These are phyloP conservation scores for Anoncus sp. DNA, from an alignment of 2,888 invertebrate genomes.

Conservation along the genomic window DNA sequence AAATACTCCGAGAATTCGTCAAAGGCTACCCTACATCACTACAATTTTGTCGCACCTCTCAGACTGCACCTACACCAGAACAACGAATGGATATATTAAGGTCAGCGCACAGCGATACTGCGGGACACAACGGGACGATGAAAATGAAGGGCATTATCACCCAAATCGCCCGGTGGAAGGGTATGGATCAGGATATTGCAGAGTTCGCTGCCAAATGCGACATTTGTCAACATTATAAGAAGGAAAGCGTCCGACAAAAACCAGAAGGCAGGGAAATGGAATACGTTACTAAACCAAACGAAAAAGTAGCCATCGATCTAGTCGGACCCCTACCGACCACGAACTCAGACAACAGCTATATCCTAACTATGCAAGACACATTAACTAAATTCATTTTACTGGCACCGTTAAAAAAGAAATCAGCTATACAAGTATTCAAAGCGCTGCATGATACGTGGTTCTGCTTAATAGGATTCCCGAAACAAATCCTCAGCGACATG, in stretches of 20 bases:
- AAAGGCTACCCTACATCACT: constrained; percentile 3
- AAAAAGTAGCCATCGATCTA: no score
- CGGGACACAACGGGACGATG: constrained; percentile 30
- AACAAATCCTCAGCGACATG: constrained; percentile 33
- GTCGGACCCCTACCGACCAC: constrained; percentile 33
- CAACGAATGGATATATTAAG: constrained; percentile 24
- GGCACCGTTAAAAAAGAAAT: constrained; percentile 21
- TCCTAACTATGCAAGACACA: no score
- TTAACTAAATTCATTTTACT: constrained; percentile 39
- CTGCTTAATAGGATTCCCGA: constrained; percentile 35
- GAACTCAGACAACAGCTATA: constrained; percentile 25
- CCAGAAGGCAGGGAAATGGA: no score
- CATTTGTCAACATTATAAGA: no score
- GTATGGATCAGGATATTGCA: constrained; percentile 34
- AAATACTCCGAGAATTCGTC: constrained; percentile 19
- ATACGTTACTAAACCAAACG: constrained; percentile 29
- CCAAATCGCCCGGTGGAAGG: constrained; percentile 33
- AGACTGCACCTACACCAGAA: constrained; percentile 12
- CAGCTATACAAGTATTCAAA: constrained; percentile 16
- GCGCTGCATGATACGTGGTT: constrained; percentile 39
- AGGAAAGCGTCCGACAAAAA: no score
- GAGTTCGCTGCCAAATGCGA: no score
- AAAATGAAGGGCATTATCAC: constrained; percentile 25
- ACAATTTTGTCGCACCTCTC: constrained; percentile 24
- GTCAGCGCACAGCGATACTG: no score